phyloP scores from a whole-genome alignment of 2,113 vertebrate species.

The Cephalopholis sonnerati region DNA sequence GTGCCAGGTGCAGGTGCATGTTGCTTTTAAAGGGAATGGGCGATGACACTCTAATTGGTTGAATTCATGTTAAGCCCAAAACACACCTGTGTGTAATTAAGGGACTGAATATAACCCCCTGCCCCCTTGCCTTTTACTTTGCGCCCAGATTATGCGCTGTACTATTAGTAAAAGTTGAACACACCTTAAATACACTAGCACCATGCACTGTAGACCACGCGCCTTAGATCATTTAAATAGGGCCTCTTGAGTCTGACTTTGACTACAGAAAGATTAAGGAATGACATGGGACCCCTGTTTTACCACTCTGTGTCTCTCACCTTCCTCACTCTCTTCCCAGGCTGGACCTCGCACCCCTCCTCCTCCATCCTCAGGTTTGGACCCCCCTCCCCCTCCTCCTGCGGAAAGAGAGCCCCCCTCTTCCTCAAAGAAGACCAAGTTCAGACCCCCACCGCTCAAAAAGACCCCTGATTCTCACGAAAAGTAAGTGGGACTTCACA shows the following conservation, averaged over 20 bases:
- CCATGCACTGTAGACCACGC: no score
- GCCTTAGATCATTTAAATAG: no score
- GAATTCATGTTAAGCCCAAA: no score
- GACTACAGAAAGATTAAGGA: neutral
- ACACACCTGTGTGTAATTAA: no score
- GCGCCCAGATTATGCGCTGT: no score
- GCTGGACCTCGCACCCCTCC: constrained; percentile 70
- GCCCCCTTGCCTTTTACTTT: no score
- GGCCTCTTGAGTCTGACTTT: neutral
- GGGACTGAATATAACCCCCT: no score
- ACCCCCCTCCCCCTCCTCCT: constrained; percentile 73
- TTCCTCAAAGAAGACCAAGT: constrained; percentile 89
- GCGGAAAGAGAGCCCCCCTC: constrained; percentile 77
- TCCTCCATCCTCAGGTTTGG: constrained; percentile 71
- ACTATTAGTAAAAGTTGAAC: no score
- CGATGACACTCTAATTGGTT: no score
- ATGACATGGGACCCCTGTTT: neutral
- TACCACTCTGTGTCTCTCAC: neutral
- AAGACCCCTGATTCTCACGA: constrained; percentile 90
- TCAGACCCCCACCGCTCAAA: constrained; percentile 92
- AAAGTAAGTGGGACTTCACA: constrained; percentile 86
- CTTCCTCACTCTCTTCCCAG: constrained; percentile 49
- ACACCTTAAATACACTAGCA: no score
- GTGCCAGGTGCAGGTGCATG: no score
- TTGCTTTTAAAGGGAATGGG: no score